Evolutionary conservation across 1,140 invertebrate species (phyloP).

Genomic region (Drosophila funebris): DNA sequence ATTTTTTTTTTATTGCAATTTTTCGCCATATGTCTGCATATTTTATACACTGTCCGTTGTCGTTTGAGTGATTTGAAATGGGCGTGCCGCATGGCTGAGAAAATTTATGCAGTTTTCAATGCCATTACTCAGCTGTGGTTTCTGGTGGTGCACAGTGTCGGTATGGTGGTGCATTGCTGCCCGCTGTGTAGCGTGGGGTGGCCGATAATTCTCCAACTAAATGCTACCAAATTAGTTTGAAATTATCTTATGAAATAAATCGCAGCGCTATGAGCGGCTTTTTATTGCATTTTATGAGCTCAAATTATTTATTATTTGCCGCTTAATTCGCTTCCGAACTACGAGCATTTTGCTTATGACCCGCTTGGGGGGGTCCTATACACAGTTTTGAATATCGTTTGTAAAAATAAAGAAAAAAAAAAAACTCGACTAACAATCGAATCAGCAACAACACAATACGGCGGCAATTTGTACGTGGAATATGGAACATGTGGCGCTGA

Average conservation of each 20-base stretch:
- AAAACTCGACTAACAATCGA: slow-evolving; percentile 10
- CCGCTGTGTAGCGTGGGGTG: slow-evolving; percentile 33
- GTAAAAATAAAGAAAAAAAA: not conserved
- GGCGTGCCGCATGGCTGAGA: slow-evolving; percentile 46
- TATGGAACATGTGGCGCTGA: slow-evolving; percentile 39
- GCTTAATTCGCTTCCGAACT: slow-evolving; percentile 77
- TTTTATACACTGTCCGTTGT: slow-evolving; percentile 42
- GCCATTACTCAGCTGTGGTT: slow-evolving; percentile 68
- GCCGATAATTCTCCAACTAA: slow-evolving; percentile 68
- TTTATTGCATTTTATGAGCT: slow-evolving; percentile 77
- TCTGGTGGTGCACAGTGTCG: not conserved
- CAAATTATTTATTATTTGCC: slow-evolving; percentile 80
- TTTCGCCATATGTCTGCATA: slow-evolving; percentile 59
- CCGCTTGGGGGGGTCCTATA: slow-evolving; percentile 21
- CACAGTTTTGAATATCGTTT: not conserved
- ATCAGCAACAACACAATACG: not conserved
- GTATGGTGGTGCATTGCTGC: not conserved
- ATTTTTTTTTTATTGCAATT: slow-evolving; percentile 6
- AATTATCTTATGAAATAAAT: slow-evolving; percentile 75
- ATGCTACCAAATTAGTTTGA: slow-evolving; percentile 79
- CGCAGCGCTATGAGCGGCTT: slow-evolving; percentile 59
- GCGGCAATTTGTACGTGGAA: slow-evolving; percentile 32
- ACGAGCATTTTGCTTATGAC: slow-evolving; percentile 52
- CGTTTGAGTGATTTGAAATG: slow-evolving; percentile 68
- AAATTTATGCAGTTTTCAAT: slow-evolving; percentile 81